A percentile compares a stretch with the other conserved stretches of the same genome.
Conservation (phyloP, 2,797 vertebrate species). For the Sibirionetta formosa region DNA sequence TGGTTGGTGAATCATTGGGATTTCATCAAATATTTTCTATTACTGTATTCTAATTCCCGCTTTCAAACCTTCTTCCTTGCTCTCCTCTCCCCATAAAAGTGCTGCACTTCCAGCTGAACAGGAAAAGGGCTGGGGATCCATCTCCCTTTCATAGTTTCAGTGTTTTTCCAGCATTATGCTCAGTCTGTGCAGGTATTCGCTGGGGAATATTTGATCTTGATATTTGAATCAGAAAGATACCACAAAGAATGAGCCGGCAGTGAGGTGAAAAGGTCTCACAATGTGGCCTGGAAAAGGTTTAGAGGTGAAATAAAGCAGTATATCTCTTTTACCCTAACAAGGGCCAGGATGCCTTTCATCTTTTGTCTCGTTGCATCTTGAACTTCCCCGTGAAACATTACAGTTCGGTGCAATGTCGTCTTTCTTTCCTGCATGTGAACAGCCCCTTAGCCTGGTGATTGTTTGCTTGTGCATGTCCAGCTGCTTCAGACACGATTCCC, state of each 20-base stretch:
- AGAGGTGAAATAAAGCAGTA: neutral
- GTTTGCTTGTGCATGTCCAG: neutral
- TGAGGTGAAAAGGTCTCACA: accelerated
- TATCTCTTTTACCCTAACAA: neutral
- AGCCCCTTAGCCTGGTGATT: neutral
- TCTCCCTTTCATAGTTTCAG: neutral
- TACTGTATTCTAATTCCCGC: neutral
- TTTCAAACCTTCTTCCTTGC: neutral
- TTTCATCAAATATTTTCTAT: conserved; percentile 53
- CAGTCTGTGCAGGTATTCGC: neutral
- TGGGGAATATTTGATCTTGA: neutral
- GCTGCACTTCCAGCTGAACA: neutral
- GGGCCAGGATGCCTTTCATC: neutral
- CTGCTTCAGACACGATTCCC: neutral
- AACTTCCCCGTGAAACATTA: neutral
- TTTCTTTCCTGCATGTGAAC: neutral
- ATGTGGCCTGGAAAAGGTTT: neutral
- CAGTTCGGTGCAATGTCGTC: accelerated
- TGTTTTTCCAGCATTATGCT: neutral
- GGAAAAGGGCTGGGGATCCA: neutral
- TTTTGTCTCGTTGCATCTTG: neutral
- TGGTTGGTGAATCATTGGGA: conserved; percentile 24
- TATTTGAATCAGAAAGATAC: neutral
- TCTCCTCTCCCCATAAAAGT: neutral
- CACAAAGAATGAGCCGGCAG: neutral